Evolutionary conservation across 2,888 invertebrate genomes (phyloP).

Genomic region (Synanthedon formicaeformis): DNA sequence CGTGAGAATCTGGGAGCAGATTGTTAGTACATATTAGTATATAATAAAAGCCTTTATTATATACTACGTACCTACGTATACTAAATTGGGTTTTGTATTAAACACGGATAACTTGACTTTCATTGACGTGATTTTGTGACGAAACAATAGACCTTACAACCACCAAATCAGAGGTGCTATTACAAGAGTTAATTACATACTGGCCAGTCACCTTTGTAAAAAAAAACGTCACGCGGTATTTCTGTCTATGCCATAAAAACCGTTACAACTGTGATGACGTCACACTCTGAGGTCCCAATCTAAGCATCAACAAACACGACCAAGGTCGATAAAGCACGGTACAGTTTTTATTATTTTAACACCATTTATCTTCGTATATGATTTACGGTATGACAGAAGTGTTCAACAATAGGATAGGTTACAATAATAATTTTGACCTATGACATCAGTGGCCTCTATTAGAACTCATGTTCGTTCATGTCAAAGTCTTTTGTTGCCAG

Average conservation of each 20-base stretch:
- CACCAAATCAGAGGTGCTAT: too few species aligned
- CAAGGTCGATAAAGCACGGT: conserved; percentile 34
- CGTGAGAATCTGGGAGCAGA: too few species aligned
- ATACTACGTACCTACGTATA: too few species aligned
- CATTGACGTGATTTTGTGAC: too few species aligned
- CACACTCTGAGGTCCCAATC: conserved; percentile 22
- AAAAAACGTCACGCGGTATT: conserved; percentile 3
- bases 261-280: conserved; percentile 20
- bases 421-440: conserved; percentile 41
- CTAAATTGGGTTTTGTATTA: too few species aligned
- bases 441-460: conserved; percentile 42
- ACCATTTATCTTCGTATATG: conserved; percentile 27
- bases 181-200: not conserved
- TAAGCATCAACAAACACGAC: conserved; percentile 15
- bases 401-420: conserved; percentile 38
- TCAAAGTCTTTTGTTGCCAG: conserved; percentile 25
- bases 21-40: too few species aligned
- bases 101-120: too few species aligned
- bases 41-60: too few species aligned
- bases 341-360: conserved; percentile 29
- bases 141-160: too few species aligned
- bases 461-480: conserved; percentile 25
- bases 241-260: conserved; percentile 6
- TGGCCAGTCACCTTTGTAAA: conserved; percentile 4
- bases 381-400: conserved; percentile 34